A percentile compares a stretch with the other conserved stretches of the same genome.
Evolutionary conservation across 2,888 invertebrate species (phyloP).

Genomic region (Pseudococcus jackbeardsleyi): DNA sequence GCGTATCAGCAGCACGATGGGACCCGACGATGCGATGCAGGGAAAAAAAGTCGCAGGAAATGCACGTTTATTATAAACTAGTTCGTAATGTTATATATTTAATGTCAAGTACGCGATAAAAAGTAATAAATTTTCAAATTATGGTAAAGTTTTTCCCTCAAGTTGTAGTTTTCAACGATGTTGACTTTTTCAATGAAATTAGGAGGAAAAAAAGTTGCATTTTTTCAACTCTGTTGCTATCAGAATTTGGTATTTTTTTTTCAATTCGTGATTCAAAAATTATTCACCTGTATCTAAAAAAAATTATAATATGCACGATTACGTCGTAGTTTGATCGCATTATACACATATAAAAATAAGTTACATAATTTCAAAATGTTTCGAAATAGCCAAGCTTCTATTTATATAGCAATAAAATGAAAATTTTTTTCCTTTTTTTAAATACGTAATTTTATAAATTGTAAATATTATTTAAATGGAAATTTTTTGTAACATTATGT

Average conservation of each 20-base stretch:
- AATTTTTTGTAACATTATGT: slow-evolving; percentile 57
- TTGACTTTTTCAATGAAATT: not conserved
- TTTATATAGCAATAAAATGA: slow-evolving; percentile 39
- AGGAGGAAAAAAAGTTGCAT: not conserved
- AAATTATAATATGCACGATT: not conserved
- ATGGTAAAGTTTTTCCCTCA: not conserved
- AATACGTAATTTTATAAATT: slow-evolving; percentile 43
- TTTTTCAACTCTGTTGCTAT: not conserved
- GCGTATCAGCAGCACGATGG: slow-evolving; percentile 17
- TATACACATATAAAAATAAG: not conserved
- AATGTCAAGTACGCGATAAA: slow-evolving; percentile 29
- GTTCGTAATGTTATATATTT: slow-evolving; percentile 27
- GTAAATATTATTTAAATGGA: slow-evolving; percentile 50
- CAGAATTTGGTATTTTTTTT: not conserved
- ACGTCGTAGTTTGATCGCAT: not conserved
- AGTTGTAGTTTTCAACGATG: not conserved
- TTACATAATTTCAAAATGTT: slow-evolving; percentile 15
- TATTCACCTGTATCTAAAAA: not conserved
- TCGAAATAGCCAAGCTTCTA: slow-evolving; percentile 44
- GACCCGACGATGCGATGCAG: not conserved
- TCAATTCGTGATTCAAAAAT: not conserved
- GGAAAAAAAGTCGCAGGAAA: slow-evolving; percentile 5
- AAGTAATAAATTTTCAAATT: slow-evolving; percentile 39
- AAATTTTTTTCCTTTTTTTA: slow-evolving; percentile 18
- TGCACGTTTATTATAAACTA: slow-evolving; percentile 27